phyloP scores from a whole-genome alignment of 2,888 invertebrate genomes.

The Platycnemis pennipes region DNA sequence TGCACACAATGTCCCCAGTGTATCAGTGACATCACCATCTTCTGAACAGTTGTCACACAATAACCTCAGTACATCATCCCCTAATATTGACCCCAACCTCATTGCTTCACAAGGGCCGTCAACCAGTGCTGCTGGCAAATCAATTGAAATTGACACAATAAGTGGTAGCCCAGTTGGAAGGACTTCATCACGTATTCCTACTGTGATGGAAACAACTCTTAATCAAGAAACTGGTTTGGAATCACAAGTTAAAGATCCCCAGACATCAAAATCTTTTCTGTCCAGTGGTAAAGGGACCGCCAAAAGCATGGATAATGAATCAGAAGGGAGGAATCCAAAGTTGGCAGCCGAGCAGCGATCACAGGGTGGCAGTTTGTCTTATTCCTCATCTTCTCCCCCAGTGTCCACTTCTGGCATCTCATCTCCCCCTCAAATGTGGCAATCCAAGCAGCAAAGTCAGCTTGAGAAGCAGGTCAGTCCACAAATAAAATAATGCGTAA shows the following conservation, averaged over 20 bases:
- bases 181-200: conserved; percentile 26
- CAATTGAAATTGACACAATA: background rate
- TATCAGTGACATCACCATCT: conserved; percentile 48
- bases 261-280: background rate
- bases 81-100: background rate
- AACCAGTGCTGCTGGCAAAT: conserved; percentile 15
- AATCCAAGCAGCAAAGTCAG: conserved; percentile 81
- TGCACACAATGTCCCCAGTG: conserved; percentile 7
- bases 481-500: background rate
- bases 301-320: background rate
- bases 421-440: conserved; percentile 70
- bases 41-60: conserved; percentile 32
- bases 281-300: conserved; percentile 1
- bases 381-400: conserved; percentile 42
- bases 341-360: conserved; percentile 21
- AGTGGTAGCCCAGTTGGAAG: conserved; percentile 34
- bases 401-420: conserved; percentile 23
- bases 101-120: background rate
- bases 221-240: conserved; percentile 52
- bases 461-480: conserved; percentile 91
- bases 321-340: conserved; percentile 7
- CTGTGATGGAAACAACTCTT: conserved; percentile 13
- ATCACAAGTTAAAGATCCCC: conserved; percentile 28
- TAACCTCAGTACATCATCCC: conserved; percentile 25
- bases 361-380: conserved; percentile 38